phyloP scores from a whole-genome alignment of 2,888 invertebrate genomes.

The Chesias legatella region DNA sequence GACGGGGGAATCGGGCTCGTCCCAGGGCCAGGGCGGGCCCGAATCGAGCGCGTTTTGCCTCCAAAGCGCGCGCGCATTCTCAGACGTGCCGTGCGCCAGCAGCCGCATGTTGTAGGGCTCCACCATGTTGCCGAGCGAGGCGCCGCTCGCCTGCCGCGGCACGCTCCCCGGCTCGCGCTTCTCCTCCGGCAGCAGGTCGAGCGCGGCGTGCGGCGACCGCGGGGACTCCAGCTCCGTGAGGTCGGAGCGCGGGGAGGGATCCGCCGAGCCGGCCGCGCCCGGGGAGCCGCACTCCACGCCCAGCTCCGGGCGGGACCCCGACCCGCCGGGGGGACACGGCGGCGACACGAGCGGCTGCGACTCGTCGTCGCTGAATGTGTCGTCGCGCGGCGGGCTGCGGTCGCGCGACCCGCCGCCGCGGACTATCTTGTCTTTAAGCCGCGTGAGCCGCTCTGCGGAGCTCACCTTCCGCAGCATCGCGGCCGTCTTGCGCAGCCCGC shows the following conservation, averaged over 20 bases:
- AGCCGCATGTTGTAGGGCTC: constrained; percentile 73
- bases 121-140: constrained; percentile 58
- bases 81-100: constrained; percentile 55
- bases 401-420: constrained; percentile 58
- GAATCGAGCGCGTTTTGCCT: constrained; percentile 73
- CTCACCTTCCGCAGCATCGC: constrained; percentile 61
- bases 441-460: constrained; percentile 62
- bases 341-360: constrained; percentile 83
- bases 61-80: constrained; percentile 63
- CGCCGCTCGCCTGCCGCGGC: constrained; percentile 40
- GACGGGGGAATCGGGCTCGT: constrained; percentile 72
- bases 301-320: constrained; percentile 15
- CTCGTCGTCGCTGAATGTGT: constrained; percentile 82
- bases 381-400: constrained; percentile 57
- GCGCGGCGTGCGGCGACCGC: constrained; percentile 39
- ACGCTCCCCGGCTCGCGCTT: constrained; percentile 40
- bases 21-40: constrained; percentile 74
- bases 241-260: constrained; percentile 68
- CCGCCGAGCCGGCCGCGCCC: constrained; percentile 44
- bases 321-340: constrained; percentile 25
- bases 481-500: constrained; percentile 56
- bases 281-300: constrained; percentile 41
- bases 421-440: constrained; percentile 64
- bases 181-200: constrained; percentile 55
- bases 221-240: constrained; percentile 64